Conservation (phyloP, 2,888 invertebrate species). For the Drosophila yooni region DNA sequence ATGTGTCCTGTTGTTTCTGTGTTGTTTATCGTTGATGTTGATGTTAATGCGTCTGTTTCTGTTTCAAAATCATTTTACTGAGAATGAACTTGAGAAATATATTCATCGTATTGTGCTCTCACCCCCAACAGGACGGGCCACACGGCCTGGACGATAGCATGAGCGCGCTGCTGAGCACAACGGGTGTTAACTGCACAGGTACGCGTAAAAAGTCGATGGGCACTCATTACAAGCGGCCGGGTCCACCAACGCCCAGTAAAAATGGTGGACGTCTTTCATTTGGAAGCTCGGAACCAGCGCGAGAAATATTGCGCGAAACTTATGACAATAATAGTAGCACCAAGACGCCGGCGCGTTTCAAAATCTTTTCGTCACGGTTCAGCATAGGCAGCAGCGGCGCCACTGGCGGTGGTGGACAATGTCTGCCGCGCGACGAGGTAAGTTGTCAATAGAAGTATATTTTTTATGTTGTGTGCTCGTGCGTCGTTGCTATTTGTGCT, state of each 20-base stretch:
- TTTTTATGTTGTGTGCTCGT: constrained; percentile 2
- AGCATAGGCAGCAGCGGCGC: constrained; percentile 71
- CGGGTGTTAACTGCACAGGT: constrained; percentile 71
- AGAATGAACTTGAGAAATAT: not conserved
- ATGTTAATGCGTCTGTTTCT: constrained; percentile 17
- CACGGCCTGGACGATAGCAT: constrained; percentile 83
- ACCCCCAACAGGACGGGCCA: constrained; percentile 73
- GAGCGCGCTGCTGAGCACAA: constrained; percentile 84
- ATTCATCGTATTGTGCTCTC: not conserved
- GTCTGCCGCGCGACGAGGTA: constrained; percentile 66
- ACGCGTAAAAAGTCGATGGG: constrained; percentile 86
- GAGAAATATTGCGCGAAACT: constrained; percentile 87
- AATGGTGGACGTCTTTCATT: constrained; percentile 91
- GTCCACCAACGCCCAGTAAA: constrained; percentile 94
- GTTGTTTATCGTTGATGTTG: constrained; percentile 13
- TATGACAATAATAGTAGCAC: constrained; percentile 84
- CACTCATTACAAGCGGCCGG: constrained; percentile 93
- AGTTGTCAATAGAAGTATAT: constrained; percentile 10
- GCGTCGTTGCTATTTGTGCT: constrained; percentile 9
- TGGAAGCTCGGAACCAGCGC: constrained; percentile 85
- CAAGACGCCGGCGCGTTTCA: constrained; percentile 89
- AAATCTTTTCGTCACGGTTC: constrained; percentile 86
- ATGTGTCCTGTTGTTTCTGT: constrained; percentile 11
- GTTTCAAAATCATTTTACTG: not conserved
- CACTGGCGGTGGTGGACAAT: constrained; percentile 78